A percentile compares a stretch with the other conserved stretches of the same genome.
Evolutionary conservation across 2,113 vertebrate genomes (phyloP).

Genomic region (Numenius arquata): DNA sequence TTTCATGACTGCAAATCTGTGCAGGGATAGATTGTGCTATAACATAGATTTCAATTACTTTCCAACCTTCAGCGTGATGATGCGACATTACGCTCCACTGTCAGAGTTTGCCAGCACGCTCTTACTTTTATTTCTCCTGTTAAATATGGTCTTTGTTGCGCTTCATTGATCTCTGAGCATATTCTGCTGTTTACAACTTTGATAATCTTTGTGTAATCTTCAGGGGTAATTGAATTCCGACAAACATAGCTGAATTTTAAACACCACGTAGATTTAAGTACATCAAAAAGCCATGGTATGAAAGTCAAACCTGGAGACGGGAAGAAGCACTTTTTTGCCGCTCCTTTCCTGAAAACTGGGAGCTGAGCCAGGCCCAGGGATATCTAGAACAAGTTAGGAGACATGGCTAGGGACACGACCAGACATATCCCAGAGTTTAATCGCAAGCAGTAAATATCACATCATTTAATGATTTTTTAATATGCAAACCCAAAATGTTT

Average conservation of each 20-base stretch:
- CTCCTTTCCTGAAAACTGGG: background rate
- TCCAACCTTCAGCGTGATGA: conserved; percentile 22
- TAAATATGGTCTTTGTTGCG: conserved; percentile 72
- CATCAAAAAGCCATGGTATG: background rate
- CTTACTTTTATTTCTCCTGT: conserved; percentile 69
- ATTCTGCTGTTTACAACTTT: conserved; percentile 75
- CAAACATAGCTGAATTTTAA: conserved; percentile 62
- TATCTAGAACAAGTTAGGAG: background rate
- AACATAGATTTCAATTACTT: conserved; percentile 47
- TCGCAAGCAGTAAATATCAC: background rate
- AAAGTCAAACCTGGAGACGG: conserved; percentile 7
- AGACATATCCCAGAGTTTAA: background rate
- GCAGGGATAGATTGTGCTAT: background rate
- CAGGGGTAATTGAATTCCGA: conserved; percentile 72
- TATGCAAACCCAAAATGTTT: background rate
- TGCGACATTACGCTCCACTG: conserved; percentile 49
- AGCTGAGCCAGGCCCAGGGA: background rate
- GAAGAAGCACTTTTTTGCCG: background rate
- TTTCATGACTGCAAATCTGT: background rate
- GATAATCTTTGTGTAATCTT: conserved; percentile 78
- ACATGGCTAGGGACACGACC: background rate
- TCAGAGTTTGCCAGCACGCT: conserved; percentile 41
- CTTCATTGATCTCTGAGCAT: conserved; percentile 74
- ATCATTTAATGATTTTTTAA: background rate
- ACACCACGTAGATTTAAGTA: background rate